Evolutionary conservation across 2,113 vertebrate species (phyloP).

Genomic region (Sylvia atricapilla): DNA sequence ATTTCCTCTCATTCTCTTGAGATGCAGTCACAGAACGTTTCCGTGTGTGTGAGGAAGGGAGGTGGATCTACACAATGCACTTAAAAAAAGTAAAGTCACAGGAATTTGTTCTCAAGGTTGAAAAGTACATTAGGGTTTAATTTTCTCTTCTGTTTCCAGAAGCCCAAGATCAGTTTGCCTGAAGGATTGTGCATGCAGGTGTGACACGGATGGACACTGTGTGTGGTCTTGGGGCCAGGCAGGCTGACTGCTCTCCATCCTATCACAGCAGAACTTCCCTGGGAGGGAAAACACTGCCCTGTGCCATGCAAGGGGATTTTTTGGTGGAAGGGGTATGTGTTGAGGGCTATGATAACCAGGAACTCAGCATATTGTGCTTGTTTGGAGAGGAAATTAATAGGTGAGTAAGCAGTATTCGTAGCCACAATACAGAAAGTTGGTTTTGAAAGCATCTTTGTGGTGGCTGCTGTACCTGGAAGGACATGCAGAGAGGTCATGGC

Average conservation of each 20-base stretch:
- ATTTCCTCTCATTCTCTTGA: constrained; percentile 5
- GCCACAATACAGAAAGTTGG: neutral
- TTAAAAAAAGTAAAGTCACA: neutral
- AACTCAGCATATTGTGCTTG: neutral
- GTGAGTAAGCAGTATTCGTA: neutral
- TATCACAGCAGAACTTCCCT: neutral
- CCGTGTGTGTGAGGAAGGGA: neutral
- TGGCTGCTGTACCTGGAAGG: neutral
- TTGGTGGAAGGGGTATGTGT: neutral
- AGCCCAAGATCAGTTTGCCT: neutral
- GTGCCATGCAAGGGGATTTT: neutral
- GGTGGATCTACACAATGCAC: neutral
- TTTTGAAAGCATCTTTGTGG: neutral
- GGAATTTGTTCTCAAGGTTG: neutral
- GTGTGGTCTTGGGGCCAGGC: neutral
- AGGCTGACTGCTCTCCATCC: neutral
- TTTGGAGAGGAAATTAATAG: neutral
- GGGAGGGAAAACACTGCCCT: neutral
- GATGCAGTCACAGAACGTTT: neutral
- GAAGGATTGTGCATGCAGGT: neutral
- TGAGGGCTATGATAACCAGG: neutral
- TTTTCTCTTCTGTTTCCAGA: constrained; percentile 12
- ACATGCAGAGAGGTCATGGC: neutral
- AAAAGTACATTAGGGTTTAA: neutral
- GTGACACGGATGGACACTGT: neutral